Evolutionary conservation across 2,113 vertebrate species (phyloP).

Genomic region (Indicator indicator): DNA sequence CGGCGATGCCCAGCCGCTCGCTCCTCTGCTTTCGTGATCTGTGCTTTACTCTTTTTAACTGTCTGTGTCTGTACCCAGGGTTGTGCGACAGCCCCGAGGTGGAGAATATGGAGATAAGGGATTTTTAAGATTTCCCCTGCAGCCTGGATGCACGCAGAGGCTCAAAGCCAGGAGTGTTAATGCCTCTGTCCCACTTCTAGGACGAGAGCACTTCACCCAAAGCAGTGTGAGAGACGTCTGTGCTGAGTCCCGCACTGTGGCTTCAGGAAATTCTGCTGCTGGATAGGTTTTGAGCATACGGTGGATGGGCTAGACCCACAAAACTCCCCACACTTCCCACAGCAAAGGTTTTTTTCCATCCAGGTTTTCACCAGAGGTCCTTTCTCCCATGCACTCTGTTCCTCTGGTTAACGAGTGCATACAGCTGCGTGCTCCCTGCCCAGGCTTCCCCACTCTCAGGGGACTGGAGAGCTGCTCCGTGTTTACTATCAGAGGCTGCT

Average conservation of each 20-base stretch:
- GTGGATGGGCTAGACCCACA: not conserved
- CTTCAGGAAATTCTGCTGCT: not conserved
- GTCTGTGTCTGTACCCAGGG: not conserved
- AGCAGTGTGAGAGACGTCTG: not conserved
- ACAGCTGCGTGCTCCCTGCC: not conserved
- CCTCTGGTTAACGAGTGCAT: not conserved
- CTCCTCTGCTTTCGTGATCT: not conserved
- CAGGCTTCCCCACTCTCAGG: not conserved
- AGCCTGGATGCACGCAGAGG: accelerated
- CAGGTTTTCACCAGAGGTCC: not conserved
- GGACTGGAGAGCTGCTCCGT: not conserved
- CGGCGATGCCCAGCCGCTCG: not conserved
- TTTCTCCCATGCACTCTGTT: not conserved
- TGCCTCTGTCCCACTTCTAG: accelerated
- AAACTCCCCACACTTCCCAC: not conserved
- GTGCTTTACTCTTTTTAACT: too few relatives aligned
- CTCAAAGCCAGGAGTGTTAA: accelerated
- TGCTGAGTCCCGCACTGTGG: not conserved
- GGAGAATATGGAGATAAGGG: accelerated
- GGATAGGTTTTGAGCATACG: accelerated
- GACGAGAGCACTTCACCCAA: not conserved
- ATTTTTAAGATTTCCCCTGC: not conserved
- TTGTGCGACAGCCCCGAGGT: accelerated
- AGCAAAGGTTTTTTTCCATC: not conserved
- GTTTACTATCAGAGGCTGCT: not conserved